These are phyloP conservation scores for Amia ocellicauda DNA, from an alignment of 2,113 vertebrate genomes.

Conservation along the genomic window DNA sequence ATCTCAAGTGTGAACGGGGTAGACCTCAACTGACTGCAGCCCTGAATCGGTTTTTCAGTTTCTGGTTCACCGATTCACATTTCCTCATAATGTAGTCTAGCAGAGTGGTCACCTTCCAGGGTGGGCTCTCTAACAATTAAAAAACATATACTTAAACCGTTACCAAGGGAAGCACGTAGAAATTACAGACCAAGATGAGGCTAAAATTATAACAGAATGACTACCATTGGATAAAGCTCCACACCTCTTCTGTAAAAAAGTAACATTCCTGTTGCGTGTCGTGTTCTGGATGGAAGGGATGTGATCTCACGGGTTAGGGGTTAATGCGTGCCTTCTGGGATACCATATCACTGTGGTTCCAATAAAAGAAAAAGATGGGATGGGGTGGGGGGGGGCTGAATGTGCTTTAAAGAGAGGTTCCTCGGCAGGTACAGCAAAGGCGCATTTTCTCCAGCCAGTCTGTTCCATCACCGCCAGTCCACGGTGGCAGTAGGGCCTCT, in stretches of 20 bases:
- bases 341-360: not conserved
- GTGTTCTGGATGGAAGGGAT: not conserved
- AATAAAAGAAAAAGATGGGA: not conserved
- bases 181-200: too few relatives aligned
- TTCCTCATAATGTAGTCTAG: too few relatives aligned
- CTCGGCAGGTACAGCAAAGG: conserved; percentile 4
- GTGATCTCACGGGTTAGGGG: not conserved
- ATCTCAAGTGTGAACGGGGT: too few relatives aligned
- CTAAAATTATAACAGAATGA: too few relatives aligned
- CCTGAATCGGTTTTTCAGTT: too few relatives aligned
- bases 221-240: not conserved
- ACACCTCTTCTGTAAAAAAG: not conserved
- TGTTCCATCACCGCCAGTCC: not conserved
- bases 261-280: not conserved
- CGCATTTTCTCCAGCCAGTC: not conserved
- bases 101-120: too few relatives aligned
- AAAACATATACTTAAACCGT: too few relatives aligned
- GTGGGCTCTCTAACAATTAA: too few relatives aligned
- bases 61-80: too few relatives aligned
- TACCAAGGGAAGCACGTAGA: too few relatives aligned
- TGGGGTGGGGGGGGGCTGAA: not conserved
- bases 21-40: too few relatives aligned
- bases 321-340: not conserved
- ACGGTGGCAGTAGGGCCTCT: conserved; percentile 3
- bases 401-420: too few relatives aligned